phyloP scores from a whole-genome alignment of 2,888 invertebrate genomes.

The Sphaerophoria taeniata region DNA sequence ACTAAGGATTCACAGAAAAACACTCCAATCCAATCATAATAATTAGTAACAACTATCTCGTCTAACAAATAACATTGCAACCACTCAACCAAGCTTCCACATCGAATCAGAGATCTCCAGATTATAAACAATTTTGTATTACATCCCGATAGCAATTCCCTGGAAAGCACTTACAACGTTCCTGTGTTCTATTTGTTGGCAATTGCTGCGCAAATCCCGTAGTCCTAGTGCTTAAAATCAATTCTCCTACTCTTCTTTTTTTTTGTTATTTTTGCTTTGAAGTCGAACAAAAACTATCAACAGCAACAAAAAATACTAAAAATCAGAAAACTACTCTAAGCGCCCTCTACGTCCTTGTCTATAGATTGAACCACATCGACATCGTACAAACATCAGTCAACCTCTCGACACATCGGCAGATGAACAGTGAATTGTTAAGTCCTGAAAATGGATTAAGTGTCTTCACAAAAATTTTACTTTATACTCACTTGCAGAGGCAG shows the following conservation, averaged over 20 bases:
- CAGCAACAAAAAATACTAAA: not conserved
- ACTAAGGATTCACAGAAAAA: not conserved
- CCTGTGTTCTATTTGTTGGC: constrained; percentile 7
- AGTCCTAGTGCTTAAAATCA: not conserved
- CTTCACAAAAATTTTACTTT: constrained; percentile 46
- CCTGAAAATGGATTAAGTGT: constrained; percentile 62
- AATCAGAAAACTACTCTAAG: constrained; percentile 32
- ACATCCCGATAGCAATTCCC: not conserved
- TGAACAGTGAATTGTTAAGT: constrained; percentile 50
- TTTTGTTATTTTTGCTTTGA: constrained; percentile 19
- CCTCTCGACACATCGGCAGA: constrained; percentile 25
- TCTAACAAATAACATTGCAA: not conserved
- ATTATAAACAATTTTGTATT: not conserved
- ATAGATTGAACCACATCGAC: constrained; percentile 38
- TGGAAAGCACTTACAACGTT: not conserved
- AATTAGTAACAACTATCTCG: not conserved
- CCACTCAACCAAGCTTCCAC: not conserved
- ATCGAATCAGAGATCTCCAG: not conserved
- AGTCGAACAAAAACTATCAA: constrained; percentile 24
- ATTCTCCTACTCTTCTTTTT: not conserved
- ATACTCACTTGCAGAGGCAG: constrained; percentile 95
- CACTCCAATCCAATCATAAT: not conserved
- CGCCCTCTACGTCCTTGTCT: not conserved
- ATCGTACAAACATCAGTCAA: constrained; percentile 29
- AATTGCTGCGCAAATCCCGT: constrained; percentile 10